phyloP scores from a whole-genome alignment of 2,113 vertebrate species.

The Zapus hudsonius region DNA sequence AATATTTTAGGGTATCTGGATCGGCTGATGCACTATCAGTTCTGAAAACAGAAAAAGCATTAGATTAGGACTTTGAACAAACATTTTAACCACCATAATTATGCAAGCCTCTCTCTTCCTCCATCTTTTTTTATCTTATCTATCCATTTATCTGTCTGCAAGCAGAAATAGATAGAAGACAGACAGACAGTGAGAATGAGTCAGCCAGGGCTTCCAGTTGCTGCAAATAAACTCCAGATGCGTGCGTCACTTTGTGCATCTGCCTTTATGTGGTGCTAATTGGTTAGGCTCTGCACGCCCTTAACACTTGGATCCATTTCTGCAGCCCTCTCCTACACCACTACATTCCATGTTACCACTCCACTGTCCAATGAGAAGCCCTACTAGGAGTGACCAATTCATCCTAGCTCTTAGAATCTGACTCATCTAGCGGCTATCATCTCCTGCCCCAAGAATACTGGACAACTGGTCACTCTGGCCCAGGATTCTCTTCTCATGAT shows the following conservation, averaged over 20 bases:
- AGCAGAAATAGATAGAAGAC: too few relatives aligned
- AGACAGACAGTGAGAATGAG: too few relatives aligned
- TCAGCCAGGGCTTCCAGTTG: too few relatives aligned
- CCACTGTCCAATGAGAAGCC: background rate
- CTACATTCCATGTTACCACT: background rate
- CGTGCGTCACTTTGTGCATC: too few relatives aligned
- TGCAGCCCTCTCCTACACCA: too few relatives aligned
- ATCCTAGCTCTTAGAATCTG: too few relatives aligned
- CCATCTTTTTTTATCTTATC: background rate
- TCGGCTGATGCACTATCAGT: conserved; percentile 94
- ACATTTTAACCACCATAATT: conserved; percentile 40
- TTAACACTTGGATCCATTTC: too few relatives aligned
- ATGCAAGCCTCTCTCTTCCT: conserved; percentile 11
- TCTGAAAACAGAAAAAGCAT: conserved; percentile 87
- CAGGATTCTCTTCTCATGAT: background rate
- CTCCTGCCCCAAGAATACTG: background rate
- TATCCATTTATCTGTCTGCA: background rate
- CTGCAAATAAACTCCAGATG: too few relatives aligned
- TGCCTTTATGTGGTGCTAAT: too few relatives aligned
- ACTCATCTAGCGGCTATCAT: background rate
- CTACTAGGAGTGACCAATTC: background rate
- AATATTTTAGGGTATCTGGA: conserved; percentile 95
- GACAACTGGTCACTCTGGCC: background rate
- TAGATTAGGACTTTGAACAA: conserved; percentile 61
- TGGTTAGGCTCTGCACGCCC: too few relatives aligned